phyloP scores from a whole-genome alignment of 2,113 vertebrate species.

The Macroglossus sobrinus region DNA sequence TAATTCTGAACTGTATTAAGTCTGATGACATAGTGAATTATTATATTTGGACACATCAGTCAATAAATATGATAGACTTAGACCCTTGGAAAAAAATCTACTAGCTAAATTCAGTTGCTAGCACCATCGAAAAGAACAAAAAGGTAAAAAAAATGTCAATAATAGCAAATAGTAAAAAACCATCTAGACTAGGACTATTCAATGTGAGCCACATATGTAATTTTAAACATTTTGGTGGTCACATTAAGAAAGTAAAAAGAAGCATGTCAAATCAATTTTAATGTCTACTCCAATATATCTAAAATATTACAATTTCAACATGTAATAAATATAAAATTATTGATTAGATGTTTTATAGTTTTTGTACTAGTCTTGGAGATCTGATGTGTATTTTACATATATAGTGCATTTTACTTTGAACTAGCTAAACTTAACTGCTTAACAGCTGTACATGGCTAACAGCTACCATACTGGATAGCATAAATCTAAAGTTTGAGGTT shows the following conservation, averaged over 20 bases:
- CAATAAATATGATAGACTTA: neutral
- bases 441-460: neutral
- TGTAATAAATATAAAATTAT: neutral
- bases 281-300: neutral
- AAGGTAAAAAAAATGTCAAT: neutral
- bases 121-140: neutral
- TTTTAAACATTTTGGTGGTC: neutral
- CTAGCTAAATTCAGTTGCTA: neutral
- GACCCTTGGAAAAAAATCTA: neutral
- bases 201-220: neutral
- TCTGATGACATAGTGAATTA: constrained; percentile 22
- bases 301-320: neutral
- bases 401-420: neutral
- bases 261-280: neutral
- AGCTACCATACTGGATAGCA: neutral
- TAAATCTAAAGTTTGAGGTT: neutral
- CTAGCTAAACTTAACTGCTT: neutral
- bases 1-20: neutral
- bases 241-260: neutral
- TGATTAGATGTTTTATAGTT: neutral
- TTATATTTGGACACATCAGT: neutral
- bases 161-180: neutral
- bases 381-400: neutral
- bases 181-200: neutral
- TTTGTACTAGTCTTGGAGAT: neutral